A percentile compares a stretch with the other conserved stretches of the same genome.
Conservation (phyloP, 2,797 vertebrate genomes). For the Acanthopagrus latus region DNA sequence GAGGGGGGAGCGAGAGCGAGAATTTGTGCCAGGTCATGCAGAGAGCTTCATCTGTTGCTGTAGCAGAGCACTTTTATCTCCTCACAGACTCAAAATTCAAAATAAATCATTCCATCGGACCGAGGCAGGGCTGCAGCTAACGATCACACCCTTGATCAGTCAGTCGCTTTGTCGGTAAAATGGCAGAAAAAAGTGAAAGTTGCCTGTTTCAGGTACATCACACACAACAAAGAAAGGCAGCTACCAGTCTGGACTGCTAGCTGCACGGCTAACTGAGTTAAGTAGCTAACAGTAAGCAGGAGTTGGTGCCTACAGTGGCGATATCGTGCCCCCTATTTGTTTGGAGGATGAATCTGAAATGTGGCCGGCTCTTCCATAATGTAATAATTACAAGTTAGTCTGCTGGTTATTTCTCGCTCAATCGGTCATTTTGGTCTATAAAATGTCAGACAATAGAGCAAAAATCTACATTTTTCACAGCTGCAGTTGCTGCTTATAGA, state of each 20-base stretch:
- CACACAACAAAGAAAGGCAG: too few relatives aligned
- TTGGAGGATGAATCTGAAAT: too few relatives aligned
- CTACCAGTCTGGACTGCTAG: too few relatives aligned
- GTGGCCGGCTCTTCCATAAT: too few relatives aligned
- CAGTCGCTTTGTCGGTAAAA: background rate
- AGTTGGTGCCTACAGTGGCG: too few relatives aligned
- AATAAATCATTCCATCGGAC: conserved; percentile 39
- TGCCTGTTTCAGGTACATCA: background rate
- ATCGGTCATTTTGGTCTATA: background rate
- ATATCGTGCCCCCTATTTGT: too few relatives aligned
- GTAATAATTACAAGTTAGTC: background rate
- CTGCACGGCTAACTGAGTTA: too few relatives aligned
- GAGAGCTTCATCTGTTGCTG: conserved; percentile 81
- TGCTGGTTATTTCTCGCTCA: background rate
- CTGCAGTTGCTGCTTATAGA: background rate
- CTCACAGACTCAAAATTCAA: conserved; percentile 14
- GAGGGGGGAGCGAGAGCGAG: background rate
- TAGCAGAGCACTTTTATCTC: conserved; percentile 42
- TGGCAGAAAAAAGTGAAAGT: background rate
- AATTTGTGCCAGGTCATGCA: conserved; percentile 71
- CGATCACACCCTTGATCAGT: background rate
- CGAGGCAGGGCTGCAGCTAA: background rate
- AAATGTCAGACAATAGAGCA: background rate
- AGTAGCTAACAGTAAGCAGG: too few relatives aligned
- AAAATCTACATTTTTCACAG: background rate